These are phyloP conservation scores for Eupristina koningsbergeri DNA, from an alignment of 1,140 invertebrate genomes.

Conservation along the genomic window DNA sequence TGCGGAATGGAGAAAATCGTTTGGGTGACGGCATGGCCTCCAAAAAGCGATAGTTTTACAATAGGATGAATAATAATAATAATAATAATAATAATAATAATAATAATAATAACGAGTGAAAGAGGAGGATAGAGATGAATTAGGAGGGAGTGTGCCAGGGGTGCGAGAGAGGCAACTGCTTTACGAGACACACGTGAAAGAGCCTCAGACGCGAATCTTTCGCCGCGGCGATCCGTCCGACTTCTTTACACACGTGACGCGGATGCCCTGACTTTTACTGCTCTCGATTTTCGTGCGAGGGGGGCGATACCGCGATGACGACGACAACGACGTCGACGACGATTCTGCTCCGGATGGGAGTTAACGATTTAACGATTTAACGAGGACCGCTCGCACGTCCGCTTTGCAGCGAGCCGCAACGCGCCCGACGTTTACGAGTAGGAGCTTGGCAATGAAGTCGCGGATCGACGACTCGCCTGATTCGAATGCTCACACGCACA, in stretches of 20 bases:
- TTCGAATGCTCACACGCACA: slow-evolving; percentile 21
- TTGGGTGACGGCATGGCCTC: not conserved
- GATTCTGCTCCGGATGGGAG: slow-evolving; percentile 43
- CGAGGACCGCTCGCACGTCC: slow-evolving; percentile 23
- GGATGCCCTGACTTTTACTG: slow-evolving; percentile 37
- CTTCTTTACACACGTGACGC: slow-evolving; percentile 46
- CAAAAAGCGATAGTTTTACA: not conserved
- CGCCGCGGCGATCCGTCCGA: slow-evolving; percentile 37
- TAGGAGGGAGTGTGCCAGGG: slow-evolving; percentile 3
- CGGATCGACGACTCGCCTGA: slow-evolving; percentile 47
- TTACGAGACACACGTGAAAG: slow-evolving; percentile 30
- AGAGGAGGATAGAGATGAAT: too few species aligned
- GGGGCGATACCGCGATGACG: not conserved
- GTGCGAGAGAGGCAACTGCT: not conserved
- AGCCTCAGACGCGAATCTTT: slow-evolving; percentile 43
- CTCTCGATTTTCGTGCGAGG: slow-evolving; percentile 26
- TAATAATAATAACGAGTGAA: too few species aligned
- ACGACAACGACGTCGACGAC: slow-evolving; percentile 28
- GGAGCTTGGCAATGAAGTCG: slow-evolving; percentile 47
- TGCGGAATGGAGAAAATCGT: not conserved
- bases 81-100: too few species aligned
- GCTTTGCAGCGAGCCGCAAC: slow-evolving; percentile 26
- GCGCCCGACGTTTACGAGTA: slow-evolving; percentile 49
- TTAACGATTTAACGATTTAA: slow-evolving; percentile 48
- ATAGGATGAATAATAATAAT: too few species aligned